phyloP scores from a whole-genome alignment of 2,888 invertebrate genomes.

The Mesorhabditis sp. region DNA sequence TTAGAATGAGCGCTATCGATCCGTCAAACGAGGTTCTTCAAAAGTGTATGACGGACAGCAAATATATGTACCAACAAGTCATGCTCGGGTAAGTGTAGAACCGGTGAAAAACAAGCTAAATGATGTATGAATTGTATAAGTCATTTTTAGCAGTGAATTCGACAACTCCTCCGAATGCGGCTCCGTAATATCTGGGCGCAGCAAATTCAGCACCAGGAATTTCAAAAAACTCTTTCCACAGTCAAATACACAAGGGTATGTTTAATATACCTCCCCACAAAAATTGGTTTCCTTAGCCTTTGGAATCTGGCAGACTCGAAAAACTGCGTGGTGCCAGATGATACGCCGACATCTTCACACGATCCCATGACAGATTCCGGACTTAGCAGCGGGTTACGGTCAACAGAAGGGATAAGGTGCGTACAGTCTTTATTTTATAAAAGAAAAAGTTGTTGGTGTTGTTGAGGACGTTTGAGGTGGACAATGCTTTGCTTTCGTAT shows the following conservation, averaged over 20 bases:
- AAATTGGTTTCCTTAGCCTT: background rate
- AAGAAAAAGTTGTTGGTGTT: background rate
- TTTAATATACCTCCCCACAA: background rate
- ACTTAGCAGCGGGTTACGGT: background rate
- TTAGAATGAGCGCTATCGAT: background rate
- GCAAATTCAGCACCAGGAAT: background rate
- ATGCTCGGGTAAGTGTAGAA: constrained; percentile 20
- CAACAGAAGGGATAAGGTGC: constrained; percentile 12
- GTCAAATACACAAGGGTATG: background rate
- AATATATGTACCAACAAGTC: constrained; percentile 48
- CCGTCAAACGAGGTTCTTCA: background rate
- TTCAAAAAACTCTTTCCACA: background rate
- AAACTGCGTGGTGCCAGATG: background rate
- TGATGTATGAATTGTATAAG: background rate
- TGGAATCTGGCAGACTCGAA: constrained; percentile 1
- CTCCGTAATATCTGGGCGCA: constrained; percentile 10
- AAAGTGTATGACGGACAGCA: constrained; percentile 34
- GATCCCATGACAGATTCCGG: constrained; percentile 8
- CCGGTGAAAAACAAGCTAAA: background rate
- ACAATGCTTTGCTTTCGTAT: no score
- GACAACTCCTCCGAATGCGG: constrained; percentile 16
- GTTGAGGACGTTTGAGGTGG: background rate
- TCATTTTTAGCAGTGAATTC: constrained; percentile 12
- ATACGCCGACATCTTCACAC: background rate
- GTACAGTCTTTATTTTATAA: background rate